A percentile compares a stretch with the other conserved stretches of the same genome.
Evolutionary conservation across 2,797 vertebrate genomes (phyloP).

Genomic region (Halcyon smyrnensis): DNA sequence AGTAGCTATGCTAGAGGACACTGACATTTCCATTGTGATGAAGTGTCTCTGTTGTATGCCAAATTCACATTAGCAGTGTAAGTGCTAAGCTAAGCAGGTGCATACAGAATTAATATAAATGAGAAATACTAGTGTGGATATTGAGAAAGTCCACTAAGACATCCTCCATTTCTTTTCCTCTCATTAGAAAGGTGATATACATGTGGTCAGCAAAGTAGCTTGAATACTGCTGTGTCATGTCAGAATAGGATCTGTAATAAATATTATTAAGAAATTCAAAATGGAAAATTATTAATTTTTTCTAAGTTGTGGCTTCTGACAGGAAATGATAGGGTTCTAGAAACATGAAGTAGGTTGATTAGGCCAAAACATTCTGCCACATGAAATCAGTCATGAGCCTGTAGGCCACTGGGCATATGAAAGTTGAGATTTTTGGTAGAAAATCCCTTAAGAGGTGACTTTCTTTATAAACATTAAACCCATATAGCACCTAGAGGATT

Average conservation of each 20-base stretch:
- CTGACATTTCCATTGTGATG: conserved; percentile 8
- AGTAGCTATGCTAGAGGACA: not conserved
- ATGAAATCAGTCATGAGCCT: not conserved
- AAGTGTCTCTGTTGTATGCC: not conserved
- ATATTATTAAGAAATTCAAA: not conserved
- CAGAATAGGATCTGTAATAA: not conserved
- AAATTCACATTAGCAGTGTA: not conserved
- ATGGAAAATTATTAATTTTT: not conserved
- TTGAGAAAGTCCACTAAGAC: not conserved
- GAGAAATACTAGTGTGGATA: not conserved
- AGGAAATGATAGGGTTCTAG: not conserved
- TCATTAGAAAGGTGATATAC: not conserved
- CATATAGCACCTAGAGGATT: not conserved
- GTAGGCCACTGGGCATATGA: not conserved
- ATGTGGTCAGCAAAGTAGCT: not conserved
- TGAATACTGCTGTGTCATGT: not conserved
- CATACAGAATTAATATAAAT: not conserved
- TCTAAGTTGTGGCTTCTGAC: not conserved
- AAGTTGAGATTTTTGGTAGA: not conserved
- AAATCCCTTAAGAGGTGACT: not conserved
- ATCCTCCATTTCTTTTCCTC: not conserved
- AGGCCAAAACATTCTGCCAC: not conserved
- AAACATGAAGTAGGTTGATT: not conserved
- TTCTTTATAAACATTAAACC: not conserved
- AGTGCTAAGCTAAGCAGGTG: not conserved